phyloP scores from a whole-genome alignment of 2,113 vertebrate genomes.

The Ancistrus triradiatus region DNA sequence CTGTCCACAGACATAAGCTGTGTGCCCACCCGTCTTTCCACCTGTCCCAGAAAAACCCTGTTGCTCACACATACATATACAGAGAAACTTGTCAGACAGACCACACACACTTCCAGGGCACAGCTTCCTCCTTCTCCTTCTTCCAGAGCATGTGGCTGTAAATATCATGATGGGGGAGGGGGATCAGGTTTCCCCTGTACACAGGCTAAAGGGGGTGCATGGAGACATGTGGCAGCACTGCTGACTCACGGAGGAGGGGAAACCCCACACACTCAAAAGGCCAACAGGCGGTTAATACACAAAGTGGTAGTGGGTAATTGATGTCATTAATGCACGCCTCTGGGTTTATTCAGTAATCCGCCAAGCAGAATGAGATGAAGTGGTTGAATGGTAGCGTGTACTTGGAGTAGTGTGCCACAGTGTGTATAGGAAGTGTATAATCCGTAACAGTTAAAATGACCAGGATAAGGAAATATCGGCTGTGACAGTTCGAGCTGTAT shows the following conservation, averaged over 20 bases:
- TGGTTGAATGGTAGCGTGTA: background rate
- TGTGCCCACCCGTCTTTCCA: conserved; percentile 54
- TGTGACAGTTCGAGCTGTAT: too few relatives aligned
- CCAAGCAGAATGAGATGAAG: background rate
- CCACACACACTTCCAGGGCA: conserved; percentile 65
- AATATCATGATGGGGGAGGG: conserved; percentile 49
- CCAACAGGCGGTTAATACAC: conserved; percentile 3
- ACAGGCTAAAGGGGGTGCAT: conserved; percentile 49
- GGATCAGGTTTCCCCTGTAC: conserved; percentile 59
- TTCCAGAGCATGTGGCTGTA: conserved; percentile 55
- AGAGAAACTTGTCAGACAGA: conserved; percentile 50
- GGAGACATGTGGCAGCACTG: conserved; percentile 58
- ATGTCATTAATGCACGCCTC: background rate
- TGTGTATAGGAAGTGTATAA: too few relatives aligned
- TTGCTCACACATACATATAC: conserved; percentile 26
- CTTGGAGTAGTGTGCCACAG: too few relatives aligned
- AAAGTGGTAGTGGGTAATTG: background rate
- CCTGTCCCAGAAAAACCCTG: conserved; percentile 61
- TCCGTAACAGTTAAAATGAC: too few relatives aligned
- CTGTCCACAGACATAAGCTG: conserved; percentile 58
- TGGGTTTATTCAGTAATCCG: background rate
- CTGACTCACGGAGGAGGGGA: conserved; percentile 61
- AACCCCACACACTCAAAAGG: conserved; percentile 42
- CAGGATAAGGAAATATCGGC: too few relatives aligned
- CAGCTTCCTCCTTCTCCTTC: conserved; percentile 54